Evolutionary conservation across 1,140 invertebrate species (phyloP), one percentile per base, ranked within the genome.

Genomic region (Nylanderia fulva): DNA sequence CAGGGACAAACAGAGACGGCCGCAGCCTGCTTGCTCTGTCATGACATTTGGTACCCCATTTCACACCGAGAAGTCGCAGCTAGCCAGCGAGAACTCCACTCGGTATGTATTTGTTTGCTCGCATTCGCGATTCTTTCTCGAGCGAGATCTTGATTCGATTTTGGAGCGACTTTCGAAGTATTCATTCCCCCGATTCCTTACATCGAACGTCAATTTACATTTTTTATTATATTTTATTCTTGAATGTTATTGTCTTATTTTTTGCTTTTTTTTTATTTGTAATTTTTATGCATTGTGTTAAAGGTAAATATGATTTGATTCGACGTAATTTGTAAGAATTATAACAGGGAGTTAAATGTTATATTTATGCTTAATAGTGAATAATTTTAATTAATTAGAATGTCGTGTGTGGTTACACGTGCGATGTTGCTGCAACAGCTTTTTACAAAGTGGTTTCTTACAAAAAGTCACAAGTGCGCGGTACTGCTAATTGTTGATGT

Each of bases 21-120:
- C 74, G 27, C 52, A 75, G n/a, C 79, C 79, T 8, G 69, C 83
- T 58, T 92, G 90, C 66, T 91, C 91, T 24, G 90, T 92, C 85
- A 93, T 93, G 93, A 93, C 93, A 61, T 93, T 91, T 84, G 90
- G 93, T 63, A 92, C 92, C 64, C 83, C 90, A 7, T 92, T 93
- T 76, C 87, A 93, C 79, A 90, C 79, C 54, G 92, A 93, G 48
- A 93, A 93, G 71, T 80, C 88, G 15, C 86, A 86, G n/a, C 89
- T 93, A 54, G 80, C 90, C 61, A 84, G 84, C 74, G 92, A 92
- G 61, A 90, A 83, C 72, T 52, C 85, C 52, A 58, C 86, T 79
- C 86, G 91, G 92, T 93, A 92, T 24, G 90, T 48, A 48, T 48
- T 48, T 48, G 45, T 91, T 69, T 11, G 9, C 4, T 13, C 29